A percentile compares a stretch with the other conserved stretches of the same genome.
phyloP scores from a whole-genome alignment of 2,888 invertebrate species.

The Dicyrtoma fusca region DNA sequence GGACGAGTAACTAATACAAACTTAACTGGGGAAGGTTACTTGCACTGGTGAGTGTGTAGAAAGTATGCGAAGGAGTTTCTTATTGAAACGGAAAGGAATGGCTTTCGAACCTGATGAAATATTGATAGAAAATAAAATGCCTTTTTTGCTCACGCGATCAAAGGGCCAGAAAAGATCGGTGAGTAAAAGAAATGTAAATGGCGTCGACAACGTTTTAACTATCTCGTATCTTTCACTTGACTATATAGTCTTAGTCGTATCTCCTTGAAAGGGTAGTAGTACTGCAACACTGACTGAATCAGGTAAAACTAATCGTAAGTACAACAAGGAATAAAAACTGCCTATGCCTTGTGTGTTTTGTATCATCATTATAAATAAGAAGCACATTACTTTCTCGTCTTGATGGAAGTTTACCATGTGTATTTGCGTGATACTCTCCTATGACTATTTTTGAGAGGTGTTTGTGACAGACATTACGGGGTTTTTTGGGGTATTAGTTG shows the following conservation, averaged over 20 bases:
- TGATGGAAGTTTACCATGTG: not conserved
- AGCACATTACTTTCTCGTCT: not conserved
- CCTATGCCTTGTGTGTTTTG: not conserved
- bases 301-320: no score
- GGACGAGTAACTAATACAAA: not conserved
- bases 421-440: not conserved
- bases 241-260: not conserved
- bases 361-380: no score
- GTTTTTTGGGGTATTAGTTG: not conserved
- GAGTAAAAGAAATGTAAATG: constrained; percentile 24
- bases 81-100: constrained; percentile 20
- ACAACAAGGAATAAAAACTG: no score
- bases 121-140: constrained; percentile 54
- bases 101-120: constrained; percentile 46
- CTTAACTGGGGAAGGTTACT: no score
- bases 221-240: constrained; percentile 14
- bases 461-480: not conserved
- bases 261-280: no score
- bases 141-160: constrained; percentile 52
- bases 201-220: constrained; percentile 26
- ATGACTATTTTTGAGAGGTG: not conserved
- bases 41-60: not conserved
- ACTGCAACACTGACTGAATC: no score
- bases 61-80: not conserved
- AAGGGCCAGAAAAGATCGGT: constrained; percentile 23